Base-by-base conservation (phyloP, 2,797 vertebrate genomes). In the Cossypha heuglini region DNA sequence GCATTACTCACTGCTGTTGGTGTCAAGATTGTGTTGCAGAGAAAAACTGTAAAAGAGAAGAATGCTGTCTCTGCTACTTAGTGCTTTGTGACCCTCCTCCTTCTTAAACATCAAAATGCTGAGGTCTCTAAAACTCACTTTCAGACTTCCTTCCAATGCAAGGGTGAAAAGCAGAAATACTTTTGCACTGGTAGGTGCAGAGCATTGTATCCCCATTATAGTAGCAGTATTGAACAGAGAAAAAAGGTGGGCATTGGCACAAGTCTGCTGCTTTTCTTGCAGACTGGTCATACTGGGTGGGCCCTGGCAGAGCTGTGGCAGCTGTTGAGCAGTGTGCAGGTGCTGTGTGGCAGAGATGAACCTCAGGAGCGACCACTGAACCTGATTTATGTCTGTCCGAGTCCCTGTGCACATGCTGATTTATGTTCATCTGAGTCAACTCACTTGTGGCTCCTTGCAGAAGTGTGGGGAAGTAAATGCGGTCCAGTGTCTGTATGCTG, bases 21-120 rank as follows among this genome's bases (percentile, higher is more conserved):
- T n/a, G 11, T 57, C 33, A 28, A 17, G 24, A 15, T 10, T 51
- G 2, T 4, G 11, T n/a, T 92, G 48, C 29, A 38, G 33, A 69
- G n/a, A 43, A 63, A 69, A 62, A 10, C 18, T 11, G 3, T 62
- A 35, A 45, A 4, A 28, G 20, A 31, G 13, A 10, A 8, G 11
- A 71, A 42, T 16, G 9, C 9, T 8, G 0, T 45, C n/a, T n/a
- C 25, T 48, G n/a, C 35, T 54, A 3, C 3, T 0, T 11, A 10
- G 20, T 68, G 31, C 14, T 68, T 64, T 68, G 33, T 66, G 74
- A 6, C 46, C 31, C 20, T 20, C 4, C 3, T 86, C 20, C 42
- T 68, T 5, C 38, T 58, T 57, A 38, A 58, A 68, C 42, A 33
- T 69, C 28, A 63, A 45, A 51, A 43, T 43, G 24, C 10, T 11